These are phyloP conservation scores for Poecilia gillii DNA, from an alignment of 2,797 vertebrate genomes.

Conservation along the genomic window DNA sequence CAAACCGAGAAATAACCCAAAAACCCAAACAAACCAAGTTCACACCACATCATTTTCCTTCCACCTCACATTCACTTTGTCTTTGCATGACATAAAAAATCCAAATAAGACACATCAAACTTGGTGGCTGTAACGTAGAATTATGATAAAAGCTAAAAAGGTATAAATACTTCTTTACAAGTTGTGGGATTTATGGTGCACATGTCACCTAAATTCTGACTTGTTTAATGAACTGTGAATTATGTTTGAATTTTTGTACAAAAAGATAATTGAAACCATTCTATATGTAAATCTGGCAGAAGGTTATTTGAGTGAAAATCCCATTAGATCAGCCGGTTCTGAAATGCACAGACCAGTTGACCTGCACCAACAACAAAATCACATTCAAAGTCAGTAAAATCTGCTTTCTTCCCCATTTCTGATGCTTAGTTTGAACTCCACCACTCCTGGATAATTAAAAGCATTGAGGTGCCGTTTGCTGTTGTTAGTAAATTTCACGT, in stretches of 20 bases:
- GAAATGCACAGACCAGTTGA: not conserved
- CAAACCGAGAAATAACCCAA: too few species aligned
- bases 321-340: not conserved
- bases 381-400: not conserved
- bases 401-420: not conserved
- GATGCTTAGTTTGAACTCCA: not conserved
- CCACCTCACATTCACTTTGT: too few species aligned
- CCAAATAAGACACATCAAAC: not conserved
- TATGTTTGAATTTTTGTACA: too few species aligned
- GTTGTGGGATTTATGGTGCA: not conserved
- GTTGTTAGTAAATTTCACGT: not conserved
- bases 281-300: not conserved
- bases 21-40: too few species aligned
- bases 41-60: too few species aligned
- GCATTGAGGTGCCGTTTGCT: not conserved
- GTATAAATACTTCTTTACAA: not conserved
- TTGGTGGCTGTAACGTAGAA: not conserved
- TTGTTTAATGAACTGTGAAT: not conserved
- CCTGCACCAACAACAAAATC: not conserved
- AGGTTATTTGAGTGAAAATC: not conserved
- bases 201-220: not conserved
- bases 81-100: too few species aligned
- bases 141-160: not conserved
- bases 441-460: not conserved
- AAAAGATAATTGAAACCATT: not conserved